phyloP scores from a whole-genome alignment of 2,113 vertebrate genomes.

The Coreoperca whiteheadi region DNA sequence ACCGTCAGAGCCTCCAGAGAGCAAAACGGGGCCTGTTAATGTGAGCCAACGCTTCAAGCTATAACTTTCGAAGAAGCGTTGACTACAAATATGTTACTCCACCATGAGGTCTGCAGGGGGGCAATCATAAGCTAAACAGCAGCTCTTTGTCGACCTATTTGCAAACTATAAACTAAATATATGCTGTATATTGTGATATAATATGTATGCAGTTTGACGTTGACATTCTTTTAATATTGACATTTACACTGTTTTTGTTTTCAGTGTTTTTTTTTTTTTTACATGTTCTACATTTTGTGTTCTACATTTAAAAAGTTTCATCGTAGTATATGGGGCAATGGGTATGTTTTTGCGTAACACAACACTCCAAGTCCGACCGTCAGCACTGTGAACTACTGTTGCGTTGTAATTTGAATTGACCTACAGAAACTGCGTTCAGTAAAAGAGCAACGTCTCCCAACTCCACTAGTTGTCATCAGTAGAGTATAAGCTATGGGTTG shows the following conservation, averaged over 20 bases:
- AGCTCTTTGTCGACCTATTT: not conserved
- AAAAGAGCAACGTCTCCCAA: slow-evolving; percentile 13
- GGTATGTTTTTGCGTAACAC: not conserved
- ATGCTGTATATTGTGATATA: slow-evolving; percentile 1
- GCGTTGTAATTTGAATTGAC: not conserved
- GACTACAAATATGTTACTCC: not conserved
- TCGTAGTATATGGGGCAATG: not conserved
- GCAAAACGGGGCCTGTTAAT: not conserved
- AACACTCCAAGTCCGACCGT: slow-evolving; percentile 13
- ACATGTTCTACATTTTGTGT: not conserved
- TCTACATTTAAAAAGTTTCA: not conserved
- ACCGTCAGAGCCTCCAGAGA: rapidly evolving
- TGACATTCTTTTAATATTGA: not conserved
- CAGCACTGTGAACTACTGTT: slow-evolving; percentile 45
- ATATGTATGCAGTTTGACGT: too few relatives aligned
- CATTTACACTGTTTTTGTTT: not conserved
- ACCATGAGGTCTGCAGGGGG: not conserved
- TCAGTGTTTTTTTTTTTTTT: not conserved
- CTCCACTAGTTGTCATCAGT: slow-evolving; percentile 45
- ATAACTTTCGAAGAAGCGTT: not conserved
- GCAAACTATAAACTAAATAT: not conserved
- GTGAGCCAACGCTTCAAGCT: not conserved
- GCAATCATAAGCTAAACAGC: not conserved
- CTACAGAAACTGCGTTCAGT: not conserved
- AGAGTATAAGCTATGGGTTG: slow-evolving; percentile 59